Conservation (phyloP, 2,113 vertebrate species). For the Halcyon malimbica region DNA sequence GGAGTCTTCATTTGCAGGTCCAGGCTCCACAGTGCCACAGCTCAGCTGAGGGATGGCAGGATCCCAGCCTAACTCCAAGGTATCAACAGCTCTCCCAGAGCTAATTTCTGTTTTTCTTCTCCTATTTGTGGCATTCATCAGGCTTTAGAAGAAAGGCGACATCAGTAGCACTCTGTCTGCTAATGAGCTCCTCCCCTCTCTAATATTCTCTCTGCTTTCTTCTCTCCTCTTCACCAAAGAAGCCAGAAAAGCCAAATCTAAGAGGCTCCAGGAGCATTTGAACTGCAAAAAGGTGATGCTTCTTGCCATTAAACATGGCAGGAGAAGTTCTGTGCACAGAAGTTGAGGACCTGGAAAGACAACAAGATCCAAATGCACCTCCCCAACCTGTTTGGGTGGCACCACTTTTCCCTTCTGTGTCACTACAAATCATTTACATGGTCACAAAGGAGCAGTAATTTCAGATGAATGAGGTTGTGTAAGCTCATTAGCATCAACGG, state of each 20-base stretch:
- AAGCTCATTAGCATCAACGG: neutral
- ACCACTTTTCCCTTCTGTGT: neutral
- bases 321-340: neutral
- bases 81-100: neutral
- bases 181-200: slow-evolving; percentile 11
- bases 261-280: neutral
- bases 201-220: neutral
- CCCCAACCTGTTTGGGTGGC: neutral
- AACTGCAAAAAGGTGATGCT: neutral
- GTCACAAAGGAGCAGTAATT: neutral
- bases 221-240: neutral
- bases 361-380: neutral
- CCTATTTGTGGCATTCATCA: neutral
- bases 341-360: neutral
- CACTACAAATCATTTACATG: neutral
- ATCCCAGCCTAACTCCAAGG: neutral
- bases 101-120: neutral
- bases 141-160: neutral
- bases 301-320: neutral
- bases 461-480: neutral
- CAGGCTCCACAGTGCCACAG: neutral
- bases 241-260: neutral
- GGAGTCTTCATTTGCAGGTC: neutral
- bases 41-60: neutral
- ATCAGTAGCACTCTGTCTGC: neutral